Base-by-base conservation (phyloP, 2,797 vertebrate genomes). In the Pipistrellus kuhlii region DNA sequence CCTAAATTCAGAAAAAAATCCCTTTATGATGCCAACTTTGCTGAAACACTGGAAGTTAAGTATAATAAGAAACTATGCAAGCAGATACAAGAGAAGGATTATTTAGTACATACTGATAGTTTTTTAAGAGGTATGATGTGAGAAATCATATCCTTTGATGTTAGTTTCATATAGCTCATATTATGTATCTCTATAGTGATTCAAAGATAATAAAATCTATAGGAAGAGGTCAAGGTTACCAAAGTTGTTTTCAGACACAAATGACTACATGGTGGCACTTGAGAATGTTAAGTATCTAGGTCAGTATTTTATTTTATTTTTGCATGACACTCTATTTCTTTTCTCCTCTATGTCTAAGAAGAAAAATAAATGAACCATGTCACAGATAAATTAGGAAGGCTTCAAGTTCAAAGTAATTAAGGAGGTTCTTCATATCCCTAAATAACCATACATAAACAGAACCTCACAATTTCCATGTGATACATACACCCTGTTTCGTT, bases 1-100 rank as follows among this genome's bases (percentile, higher is more conserved):
- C 76, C 90, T 88, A 97, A 86, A 91, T 86, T 83, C 73, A 71
- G 10, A 62, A 81, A 92, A 92, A 30, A 93, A 48, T 30, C 21
- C 66, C 25, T 17, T 38, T 11, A 90, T 0, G 6, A 11, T 38
- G 11, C 2, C 69, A 11, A 69, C 32, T 93, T 94, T 69, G 38
- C 78, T 44, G 73, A 93, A 90, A 91, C 38, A 32, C 38, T 59
- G 53, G 18, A 57, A 78, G 77, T 9, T 15, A 14, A 85, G 2
- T 88, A 27, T 66, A 14, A 62, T 41, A 80, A 66, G 30, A 87
- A 90, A 78, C 32, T 8, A 85, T 17, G 57, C 1, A 64, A 82
- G 17, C 35, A 75, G 32, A 14, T 64, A 1, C 32, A 66, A 46
- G 21, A 86, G 8, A n/a, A 94, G 20, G 8, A 81, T 30, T 41